Percentiles rank a stretch among this genome's conserved stretches.
These are phyloP conservation scores for Darevskia mixta DNA, from an alignment of 2,797 vertebrate genomes.

Conservation along the genomic window DNA sequence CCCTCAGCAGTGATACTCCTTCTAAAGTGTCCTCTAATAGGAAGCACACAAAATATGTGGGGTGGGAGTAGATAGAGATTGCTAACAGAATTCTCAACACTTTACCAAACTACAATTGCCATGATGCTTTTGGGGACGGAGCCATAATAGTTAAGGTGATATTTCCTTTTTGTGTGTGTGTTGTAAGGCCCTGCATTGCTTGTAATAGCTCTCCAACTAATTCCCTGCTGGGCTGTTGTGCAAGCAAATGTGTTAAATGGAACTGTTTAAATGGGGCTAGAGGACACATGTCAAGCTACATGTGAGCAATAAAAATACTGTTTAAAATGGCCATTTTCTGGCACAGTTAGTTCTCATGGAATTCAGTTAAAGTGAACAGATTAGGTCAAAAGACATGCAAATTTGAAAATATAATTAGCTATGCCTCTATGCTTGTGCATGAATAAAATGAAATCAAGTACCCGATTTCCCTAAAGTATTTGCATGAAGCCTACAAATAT, in stretches of 20 bases:
- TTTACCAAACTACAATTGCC: background rate
- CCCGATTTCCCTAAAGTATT: slow-evolving; percentile 54
- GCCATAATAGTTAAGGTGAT: too few relatives aligned
- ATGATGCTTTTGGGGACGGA: background rate
- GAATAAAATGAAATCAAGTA: background rate
- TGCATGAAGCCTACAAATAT: slow-evolving; percentile 64
- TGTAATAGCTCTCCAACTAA: background rate
- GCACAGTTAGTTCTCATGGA: background rate
- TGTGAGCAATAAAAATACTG: background rate
- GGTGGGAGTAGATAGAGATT: background rate
- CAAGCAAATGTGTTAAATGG: background rate
- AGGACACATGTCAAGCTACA: background rate
- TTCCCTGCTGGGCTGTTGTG: background rate
- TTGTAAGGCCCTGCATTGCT: background rate
- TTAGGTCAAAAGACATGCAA: slow-evolving; percentile 19
- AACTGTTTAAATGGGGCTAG: background rate
- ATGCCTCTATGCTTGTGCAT: slow-evolving; percentile 10
- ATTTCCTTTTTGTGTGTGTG: background rate
- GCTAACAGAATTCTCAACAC: background rate
- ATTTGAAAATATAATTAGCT: slow-evolving; percentile 20
- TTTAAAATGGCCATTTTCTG: background rate
- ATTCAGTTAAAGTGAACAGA: slow-evolving; percentile 23
- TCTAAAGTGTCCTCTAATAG: background rate
- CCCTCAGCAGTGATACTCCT: too few relatives aligned
- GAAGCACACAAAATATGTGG: background rate